Percentiles rank a stretch among this genome's conserved stretches.
These are phyloP conservation scores for Triplophysa dalaica DNA, from an alignment of 2,113 vertebrate genomes.

Conservation along the genomic window DNA sequence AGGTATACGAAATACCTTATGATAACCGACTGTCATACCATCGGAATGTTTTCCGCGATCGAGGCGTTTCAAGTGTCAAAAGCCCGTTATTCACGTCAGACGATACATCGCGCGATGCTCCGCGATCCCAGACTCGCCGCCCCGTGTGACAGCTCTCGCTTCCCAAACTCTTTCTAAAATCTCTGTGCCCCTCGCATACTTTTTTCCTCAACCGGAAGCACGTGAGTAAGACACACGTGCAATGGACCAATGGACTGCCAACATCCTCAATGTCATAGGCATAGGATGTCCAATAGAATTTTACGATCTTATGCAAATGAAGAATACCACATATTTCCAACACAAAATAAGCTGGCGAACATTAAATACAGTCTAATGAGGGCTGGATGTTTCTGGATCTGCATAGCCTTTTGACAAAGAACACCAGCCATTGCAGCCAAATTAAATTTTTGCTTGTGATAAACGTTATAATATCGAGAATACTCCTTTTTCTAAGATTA, in stretches of 20 bases:
- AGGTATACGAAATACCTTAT: constrained; percentile 51
- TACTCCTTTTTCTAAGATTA: neutral
- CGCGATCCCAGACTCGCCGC: constrained; percentile 67
- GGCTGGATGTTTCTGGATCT: constrained; percentile 35
- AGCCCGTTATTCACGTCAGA: constrained; percentile 69
- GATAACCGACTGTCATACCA: constrained; percentile 28
- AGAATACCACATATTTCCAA: constrained; percentile 58
- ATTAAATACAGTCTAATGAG: constrained; percentile 32
- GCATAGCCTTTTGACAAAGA: constrained; percentile 10
- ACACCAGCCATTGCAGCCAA: neutral
- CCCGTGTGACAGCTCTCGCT: constrained; percentile 84
- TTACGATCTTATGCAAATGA: constrained; percentile 67
- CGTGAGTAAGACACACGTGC: constrained; percentile 85
- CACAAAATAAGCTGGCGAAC: constrained; percentile 34
- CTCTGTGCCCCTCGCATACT: constrained; percentile 74
- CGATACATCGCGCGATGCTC: constrained; percentile 74
- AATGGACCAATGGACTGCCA: constrained; percentile 74
- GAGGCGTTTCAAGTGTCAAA: constrained; percentile 69
- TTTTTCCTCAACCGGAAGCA: constrained; percentile 84
- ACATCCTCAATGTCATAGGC: constrained; percentile 70
- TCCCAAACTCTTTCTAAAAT: constrained; percentile 85
- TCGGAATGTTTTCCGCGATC: constrained; percentile 34
- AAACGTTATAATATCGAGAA: neutral
- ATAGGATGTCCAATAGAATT: constrained; percentile 76
- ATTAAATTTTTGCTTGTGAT: neutral